Percentiles rank a stretch among this genome's conserved stretches.
phyloP scores from a whole-genome alignment of 2,888 invertebrate species.

The Pristionchus fissidentatus region DNA sequence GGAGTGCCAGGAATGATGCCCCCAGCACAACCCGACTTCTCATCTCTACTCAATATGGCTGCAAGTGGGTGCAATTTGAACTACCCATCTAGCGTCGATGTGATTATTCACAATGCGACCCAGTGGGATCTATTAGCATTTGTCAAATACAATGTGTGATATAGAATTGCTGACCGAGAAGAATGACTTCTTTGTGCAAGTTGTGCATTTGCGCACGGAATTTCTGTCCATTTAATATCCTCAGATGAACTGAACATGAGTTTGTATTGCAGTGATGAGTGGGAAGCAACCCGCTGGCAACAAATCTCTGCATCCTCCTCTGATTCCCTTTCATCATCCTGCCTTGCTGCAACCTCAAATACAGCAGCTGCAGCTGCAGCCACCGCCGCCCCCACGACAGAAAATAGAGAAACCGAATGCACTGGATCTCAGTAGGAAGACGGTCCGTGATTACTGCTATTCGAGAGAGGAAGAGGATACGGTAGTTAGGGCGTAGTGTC shows the following conservation, averaged over 20 bases:
- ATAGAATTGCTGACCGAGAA: no score
- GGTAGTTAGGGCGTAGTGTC: constrained; percentile 1
- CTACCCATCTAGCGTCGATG: not conserved
- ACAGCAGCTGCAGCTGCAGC: not conserved
- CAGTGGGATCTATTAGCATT: no score
- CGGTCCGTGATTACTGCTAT: constrained; percentile 36
- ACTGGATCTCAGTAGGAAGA: constrained; percentile 56
- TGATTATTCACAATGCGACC: no score
- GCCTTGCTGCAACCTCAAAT: not conserved
- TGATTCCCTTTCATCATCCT: constrained; percentile 32
- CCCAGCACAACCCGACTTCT: not conserved
- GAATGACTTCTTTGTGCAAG: not conserved
- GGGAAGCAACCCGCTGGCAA: not conserved
- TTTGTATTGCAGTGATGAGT: constrained; percentile 28
- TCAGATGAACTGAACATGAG: no score
- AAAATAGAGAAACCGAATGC: constrained; percentile 39
- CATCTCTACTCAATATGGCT: constrained; percentile 14
- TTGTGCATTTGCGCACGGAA: not conserved
- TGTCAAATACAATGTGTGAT: no score
- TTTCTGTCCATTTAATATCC: not conserved
- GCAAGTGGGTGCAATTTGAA: not conserved
- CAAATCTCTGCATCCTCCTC: not conserved
- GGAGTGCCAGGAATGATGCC: not conserved
- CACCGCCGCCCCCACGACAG: not conserved
- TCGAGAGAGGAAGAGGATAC: no score